Percentiles rank a stretch among this genome's conserved stretches.
phyloP scores from a whole-genome alignment of 2,797 vertebrate species.

The Mergus octosetaceus region DNA sequence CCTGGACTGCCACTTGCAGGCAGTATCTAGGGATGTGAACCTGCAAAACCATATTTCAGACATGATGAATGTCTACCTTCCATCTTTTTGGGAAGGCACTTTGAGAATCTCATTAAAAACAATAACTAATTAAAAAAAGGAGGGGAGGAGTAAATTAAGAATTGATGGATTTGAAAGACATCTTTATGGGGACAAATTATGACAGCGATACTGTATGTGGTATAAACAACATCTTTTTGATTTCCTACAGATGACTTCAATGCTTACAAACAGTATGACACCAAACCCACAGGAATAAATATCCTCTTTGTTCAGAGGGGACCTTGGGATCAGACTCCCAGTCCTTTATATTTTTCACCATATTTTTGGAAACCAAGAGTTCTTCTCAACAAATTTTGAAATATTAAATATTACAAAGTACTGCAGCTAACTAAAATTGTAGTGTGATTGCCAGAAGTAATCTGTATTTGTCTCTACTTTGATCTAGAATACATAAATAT shows the following conservation, averaged over 20 bases:
- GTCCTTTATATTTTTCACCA: neutral
- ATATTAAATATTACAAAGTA: neutral
- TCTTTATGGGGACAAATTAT: neutral
- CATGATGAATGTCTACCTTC: neutral
- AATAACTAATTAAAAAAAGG: neutral
- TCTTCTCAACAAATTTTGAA: neutral
- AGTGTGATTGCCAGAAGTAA: neutral
- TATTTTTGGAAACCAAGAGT: neutral
- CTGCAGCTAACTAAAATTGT: neutral
- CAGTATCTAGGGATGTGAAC: neutral
- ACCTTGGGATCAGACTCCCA: neutral
- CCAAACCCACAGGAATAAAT: neutral
- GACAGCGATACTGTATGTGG: neutral
- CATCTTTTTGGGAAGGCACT: neutral
- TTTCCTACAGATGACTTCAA: neutral
- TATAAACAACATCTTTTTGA: neutral
- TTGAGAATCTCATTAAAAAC: neutral
- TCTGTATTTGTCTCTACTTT: neutral
- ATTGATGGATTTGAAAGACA: neutral
- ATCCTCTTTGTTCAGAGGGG: neutral
- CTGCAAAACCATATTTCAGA: neutral
- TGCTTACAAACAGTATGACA: neutral
- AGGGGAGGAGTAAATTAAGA: neutral
- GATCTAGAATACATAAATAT: neutral
- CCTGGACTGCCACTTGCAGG: neutral